phyloP scores from a whole-genome alignment of 2,888 invertebrate species.

The Sialis fuliginosa region DNA sequence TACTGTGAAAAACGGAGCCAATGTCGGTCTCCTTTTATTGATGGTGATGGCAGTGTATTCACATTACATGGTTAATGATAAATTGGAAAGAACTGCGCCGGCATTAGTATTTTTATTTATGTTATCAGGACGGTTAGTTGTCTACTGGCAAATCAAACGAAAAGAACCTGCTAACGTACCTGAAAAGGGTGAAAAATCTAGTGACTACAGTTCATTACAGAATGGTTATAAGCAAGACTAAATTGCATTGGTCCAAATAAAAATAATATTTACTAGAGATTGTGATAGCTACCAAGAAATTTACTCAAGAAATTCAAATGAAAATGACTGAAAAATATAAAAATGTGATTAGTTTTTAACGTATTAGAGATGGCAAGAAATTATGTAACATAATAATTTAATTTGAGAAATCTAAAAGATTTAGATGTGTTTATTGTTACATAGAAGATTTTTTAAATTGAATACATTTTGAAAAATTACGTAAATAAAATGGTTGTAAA shows the following conservation, averaged over 20 bases:
- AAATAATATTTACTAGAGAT: no score
- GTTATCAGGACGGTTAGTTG: conserved; percentile 75
- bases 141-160: conserved; percentile 47
- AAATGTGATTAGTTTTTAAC: no score
- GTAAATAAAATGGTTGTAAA: no score
- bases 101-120: conserved; percentile 85
- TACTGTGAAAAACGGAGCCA: conserved; percentile 79
- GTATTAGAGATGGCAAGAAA: no score
- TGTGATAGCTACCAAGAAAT: no score
- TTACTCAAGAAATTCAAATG: no score
- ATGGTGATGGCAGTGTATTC: conserved; percentile 86
- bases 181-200: conserved; percentile 16
- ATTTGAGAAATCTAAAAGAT: no score
- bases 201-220: conserved; percentile 8
- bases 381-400: no score
- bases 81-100: conserved; percentile 79
- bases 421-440: no score
- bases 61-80: conserved; percentile 82
- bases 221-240: conserved; percentile 25
- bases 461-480: no score
- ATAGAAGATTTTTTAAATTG: no score
- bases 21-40: conserved; percentile 61
- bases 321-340: no score
- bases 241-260: conserved; percentile 4
- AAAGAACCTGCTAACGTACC: conserved; percentile 18